These are phyloP conservation scores for Melanchra persicariae DNA, from an alignment of 2,888 invertebrate genomes.

Conservation along the genomic window DNA sequence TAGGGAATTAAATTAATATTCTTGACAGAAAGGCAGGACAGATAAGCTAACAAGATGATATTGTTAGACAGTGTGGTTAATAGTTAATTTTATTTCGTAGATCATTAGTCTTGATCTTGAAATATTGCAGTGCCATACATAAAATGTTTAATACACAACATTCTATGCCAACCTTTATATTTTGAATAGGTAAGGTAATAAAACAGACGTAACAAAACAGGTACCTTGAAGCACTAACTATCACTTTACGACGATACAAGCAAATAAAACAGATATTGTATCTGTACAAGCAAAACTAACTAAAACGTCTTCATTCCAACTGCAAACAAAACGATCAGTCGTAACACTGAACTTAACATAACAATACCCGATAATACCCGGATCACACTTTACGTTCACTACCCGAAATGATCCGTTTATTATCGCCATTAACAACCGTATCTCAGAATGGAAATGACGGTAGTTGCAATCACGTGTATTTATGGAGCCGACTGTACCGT, in stretches of 20 bases:
- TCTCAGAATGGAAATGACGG: constrained; percentile 74
- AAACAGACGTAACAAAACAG: constrained; percentile 10
- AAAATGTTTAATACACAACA: background rate
- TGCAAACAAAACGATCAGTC: constrained; percentile 38
- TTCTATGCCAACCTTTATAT: background rate
- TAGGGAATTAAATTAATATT: background rate
- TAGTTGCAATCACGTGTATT: constrained; percentile 68
- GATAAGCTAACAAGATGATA: background rate
- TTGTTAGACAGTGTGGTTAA: background rate
- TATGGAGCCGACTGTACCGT: constrained; percentile 63
- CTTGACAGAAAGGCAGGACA: background rate
- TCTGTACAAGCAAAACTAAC: constrained; percentile 33
- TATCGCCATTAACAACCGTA: constrained; percentile 73
- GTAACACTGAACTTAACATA: constrained; percentile 47
- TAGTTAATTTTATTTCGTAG: no score
- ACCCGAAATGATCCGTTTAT: constrained; percentile 75
- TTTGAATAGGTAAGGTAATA: background rate
- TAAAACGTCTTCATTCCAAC: constrained; percentile 29
- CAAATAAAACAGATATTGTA: constrained; percentile 43
- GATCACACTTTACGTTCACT: constrained; percentile 68
- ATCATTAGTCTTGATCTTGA: no score
- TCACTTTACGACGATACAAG: constrained; percentile 11
- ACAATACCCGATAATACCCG: constrained; percentile 58
- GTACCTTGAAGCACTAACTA: no score
- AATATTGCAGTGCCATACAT: no score